Percentiles rank a stretch among this genome's conserved stretches.
phyloP scores from a whole-genome alignment of 2,797 vertebrate genomes.

The Lutjanus campechanus region DNA sequence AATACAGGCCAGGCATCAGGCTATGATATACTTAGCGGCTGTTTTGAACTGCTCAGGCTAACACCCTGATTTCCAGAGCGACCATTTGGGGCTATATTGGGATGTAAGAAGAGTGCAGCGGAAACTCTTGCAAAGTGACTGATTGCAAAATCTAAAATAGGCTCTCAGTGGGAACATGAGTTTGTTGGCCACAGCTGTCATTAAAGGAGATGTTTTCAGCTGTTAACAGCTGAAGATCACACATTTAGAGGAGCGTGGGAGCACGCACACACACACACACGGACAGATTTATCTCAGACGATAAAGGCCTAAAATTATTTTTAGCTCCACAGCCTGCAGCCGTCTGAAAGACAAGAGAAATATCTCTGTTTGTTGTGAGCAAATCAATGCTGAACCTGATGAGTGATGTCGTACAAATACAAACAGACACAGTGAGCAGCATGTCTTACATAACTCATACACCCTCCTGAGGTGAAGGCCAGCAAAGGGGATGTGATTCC shows the following conservation, averaged over 20 bases:
- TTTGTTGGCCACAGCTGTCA: conserved; percentile 75
- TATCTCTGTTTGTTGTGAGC: conserved; percentile 14
- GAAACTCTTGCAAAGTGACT: conserved; percentile 71
- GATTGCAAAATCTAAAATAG: conserved; percentile 77
- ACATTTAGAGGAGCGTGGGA: conserved; percentile 10
- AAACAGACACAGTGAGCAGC: background rate
- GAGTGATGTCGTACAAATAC: conserved; percentile 32
- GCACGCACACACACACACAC: background rate
- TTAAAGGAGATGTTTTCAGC: conserved; percentile 63
- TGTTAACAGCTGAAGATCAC: conserved; percentile 65
- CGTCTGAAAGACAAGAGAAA: background rate
- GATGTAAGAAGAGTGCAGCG: conserved; percentile 73
- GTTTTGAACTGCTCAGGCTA: conserved; percentile 32
- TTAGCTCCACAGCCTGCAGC: conserved; percentile 21
- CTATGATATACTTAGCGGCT: conserved; percentile 40
- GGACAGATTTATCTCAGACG: conserved; percentile 18
- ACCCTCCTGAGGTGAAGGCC: background rate
- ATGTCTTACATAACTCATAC: background rate
- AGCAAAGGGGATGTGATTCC: background rate
- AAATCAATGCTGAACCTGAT: background rate
- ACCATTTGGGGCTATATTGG: conserved; percentile 78
- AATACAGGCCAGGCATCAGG: conserved; percentile 28
- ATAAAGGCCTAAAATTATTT: conserved; percentile 28
- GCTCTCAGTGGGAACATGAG: conserved; percentile 50
- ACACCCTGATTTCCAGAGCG: conserved; percentile 65